Percentiles rank a stretch among this genome's conserved stretches.
These are phyloP conservation scores for Carduelis carduelis DNA, from an alignment of 2,797 vertebrate species.

Conservation along the genomic window DNA sequence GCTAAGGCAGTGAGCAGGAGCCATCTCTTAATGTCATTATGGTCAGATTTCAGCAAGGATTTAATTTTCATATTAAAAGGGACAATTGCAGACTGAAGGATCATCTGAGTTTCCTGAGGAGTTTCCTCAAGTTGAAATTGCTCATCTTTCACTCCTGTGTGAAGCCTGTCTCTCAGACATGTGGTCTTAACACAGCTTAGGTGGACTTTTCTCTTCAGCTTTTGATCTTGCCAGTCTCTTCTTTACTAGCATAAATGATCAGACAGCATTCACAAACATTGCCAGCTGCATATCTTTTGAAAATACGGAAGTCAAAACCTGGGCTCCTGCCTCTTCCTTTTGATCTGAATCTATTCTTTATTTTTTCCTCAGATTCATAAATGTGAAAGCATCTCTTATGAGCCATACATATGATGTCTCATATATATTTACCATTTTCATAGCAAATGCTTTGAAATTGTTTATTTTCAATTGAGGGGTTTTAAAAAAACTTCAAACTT, in stretches of 20 bases:
- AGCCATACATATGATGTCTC: background rate
- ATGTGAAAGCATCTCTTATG: background rate
- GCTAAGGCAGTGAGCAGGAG: background rate
- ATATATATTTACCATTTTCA: background rate
- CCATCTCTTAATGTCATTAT: background rate
- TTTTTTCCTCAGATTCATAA: background rate
- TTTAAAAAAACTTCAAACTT: background rate
- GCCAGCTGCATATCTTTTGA: background rate
- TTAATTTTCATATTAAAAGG: background rate
- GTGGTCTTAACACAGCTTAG: conserved; percentile 26
- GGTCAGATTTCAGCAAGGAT: background rate
- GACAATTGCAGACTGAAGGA: background rate
- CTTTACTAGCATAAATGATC: conserved; percentile 42
- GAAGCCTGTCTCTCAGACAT: background rate
- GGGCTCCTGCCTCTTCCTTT: background rate
- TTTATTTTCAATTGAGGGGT: background rate
- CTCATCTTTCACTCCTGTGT: background rate
- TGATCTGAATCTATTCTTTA: conserved; percentile 14
- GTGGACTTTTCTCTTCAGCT: conserved; percentile 24
- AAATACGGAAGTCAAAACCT: conserved; percentile 12
- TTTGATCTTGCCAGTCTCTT: conserved; percentile 39
- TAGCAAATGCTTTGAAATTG: background rate
- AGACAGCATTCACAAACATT: conserved; percentile 47
- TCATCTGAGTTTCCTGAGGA: background rate
- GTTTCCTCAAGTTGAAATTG: conserved; percentile 18